Conservation (phyloP, 2,888 invertebrate species). For the Ophonus ardosiacus region DNA sequence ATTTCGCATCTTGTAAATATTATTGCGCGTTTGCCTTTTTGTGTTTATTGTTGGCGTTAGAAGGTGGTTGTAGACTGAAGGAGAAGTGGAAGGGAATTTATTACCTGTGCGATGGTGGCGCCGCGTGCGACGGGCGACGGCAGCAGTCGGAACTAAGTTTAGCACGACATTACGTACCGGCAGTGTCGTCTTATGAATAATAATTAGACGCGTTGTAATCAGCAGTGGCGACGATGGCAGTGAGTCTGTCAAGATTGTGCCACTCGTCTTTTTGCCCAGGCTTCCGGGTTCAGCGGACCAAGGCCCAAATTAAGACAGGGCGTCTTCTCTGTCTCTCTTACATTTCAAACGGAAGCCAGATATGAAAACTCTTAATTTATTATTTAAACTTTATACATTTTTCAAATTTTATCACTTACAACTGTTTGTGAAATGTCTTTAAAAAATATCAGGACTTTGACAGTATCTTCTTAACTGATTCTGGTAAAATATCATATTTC, state of each 20-base stretch:
- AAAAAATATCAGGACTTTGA: too few relatives aligned
- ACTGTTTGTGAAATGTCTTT: too few relatives aligned
- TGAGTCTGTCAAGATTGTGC: constrained; percentile 37
- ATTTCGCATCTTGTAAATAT: constrained; percentile 58
- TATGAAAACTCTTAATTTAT: neutral
- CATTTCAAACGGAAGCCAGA: neutral
- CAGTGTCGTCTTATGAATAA: constrained; percentile 58
- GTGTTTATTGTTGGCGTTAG: constrained; percentile 43
- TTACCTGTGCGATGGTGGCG: constrained; percentile 50
- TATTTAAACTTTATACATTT: neutral
- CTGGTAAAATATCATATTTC: too few relatives aligned
- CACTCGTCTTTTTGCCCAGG: constrained; percentile 7
- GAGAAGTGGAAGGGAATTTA: constrained; percentile 39
- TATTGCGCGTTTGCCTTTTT: constrained; percentile 44
- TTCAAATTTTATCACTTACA: too few relatives aligned
- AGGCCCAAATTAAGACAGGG: neutral
- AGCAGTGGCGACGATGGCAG: constrained; percentile 24
- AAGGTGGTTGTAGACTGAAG: neutral
- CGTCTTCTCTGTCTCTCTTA: neutral
- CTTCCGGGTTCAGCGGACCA: constrained; percentile 15
- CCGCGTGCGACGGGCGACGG: constrained; percentile 8
- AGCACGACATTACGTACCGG: constrained; percentile 37
- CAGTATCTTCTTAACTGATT: too few relatives aligned
- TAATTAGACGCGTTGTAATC: constrained; percentile 55
- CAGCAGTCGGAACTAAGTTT: constrained; percentile 44